phyloP scores from a whole-genome alignment of 2,797 vertebrate genomes.

The Anolis apletophallus region DNA sequence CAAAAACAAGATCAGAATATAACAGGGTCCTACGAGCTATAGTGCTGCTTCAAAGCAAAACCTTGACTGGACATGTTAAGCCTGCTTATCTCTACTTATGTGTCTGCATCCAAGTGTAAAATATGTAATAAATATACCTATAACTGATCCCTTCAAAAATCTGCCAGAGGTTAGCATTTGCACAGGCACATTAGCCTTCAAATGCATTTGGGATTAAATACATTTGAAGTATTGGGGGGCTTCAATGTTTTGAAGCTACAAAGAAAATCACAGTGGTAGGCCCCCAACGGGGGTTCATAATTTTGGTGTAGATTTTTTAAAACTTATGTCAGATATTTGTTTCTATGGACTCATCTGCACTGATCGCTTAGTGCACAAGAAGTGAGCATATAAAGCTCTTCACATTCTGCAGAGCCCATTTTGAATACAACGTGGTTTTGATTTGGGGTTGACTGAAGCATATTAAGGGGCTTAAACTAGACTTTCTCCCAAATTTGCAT shows the following conservation, averaged over 20 bases:
- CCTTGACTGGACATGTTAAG: constrained; percentile 74
- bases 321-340: neutral
- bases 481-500: too few relatives aligned
- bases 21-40: constrained; percentile 66
- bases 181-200: neutral
- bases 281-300: neutral
- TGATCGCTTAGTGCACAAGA: too few relatives aligned
- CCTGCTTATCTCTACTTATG: constrained; percentile 67
- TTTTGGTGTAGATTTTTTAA: neutral
- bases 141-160: neutral
- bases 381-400: too few relatives aligned
- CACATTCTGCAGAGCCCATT: too few relatives aligned
- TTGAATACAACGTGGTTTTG: too few relatives aligned
- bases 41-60: constrained; percentile 63
- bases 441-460: too few relatives aligned
- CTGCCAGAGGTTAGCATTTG: neutral
- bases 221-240: neutral
- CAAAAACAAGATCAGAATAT: constrained; percentile 70
- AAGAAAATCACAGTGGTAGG: constrained; percentile 29
- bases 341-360: neutral
- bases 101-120: constrained; percentile 63
- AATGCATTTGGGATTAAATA: neutral
- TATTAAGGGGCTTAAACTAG: too few relatives aligned
- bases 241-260: constrained; percentile 39
- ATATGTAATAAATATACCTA: constrained; percentile 37